Conservation (phyloP, 2,113 vertebrate genomes). For the Sander vitreus region DNA sequence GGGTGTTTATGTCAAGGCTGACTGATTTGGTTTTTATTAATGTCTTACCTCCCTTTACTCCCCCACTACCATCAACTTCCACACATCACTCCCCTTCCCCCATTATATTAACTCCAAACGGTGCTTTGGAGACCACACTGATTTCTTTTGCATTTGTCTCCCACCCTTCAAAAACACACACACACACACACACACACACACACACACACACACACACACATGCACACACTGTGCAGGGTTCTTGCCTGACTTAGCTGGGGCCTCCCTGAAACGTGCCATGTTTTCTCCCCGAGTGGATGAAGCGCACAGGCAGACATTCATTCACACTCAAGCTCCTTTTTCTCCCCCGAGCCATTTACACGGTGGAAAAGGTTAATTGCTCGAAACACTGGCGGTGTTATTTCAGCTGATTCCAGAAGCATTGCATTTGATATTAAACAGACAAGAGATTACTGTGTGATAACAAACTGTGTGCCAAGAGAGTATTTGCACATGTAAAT, state of each 20-base stretch:
- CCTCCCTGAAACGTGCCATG: slow-evolving; percentile 65
- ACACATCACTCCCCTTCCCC: slow-evolving; percentile 42
- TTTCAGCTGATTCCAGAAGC: slow-evolving; percentile 77
- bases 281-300: slow-evolving; percentile 57
- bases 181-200: slow-evolving; percentile 20
- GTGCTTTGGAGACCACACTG: slow-evolving; percentile 56
- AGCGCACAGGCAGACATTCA: slow-evolving; percentile 60
- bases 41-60: slow-evolving; percentile 64
- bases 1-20: slow-evolving; percentile 81
- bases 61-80: slow-evolving; percentile 42
- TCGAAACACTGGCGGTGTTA: slow-evolving; percentile 76
- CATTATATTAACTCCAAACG: slow-evolving; percentile 48
- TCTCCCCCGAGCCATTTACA: slow-evolving; percentile 66
- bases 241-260: slow-evolving; percentile 33
- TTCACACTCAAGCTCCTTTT: slow-evolving; percentile 51
- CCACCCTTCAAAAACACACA: slow-evolving; percentile 8
- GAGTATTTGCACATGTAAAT: slow-evolving; percentile 46
- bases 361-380: slow-evolving; percentile 81
- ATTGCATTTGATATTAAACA: slow-evolving; percentile 75
- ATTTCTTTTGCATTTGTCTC: slow-evolving; percentile 64
- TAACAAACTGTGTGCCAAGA: slow-evolving; percentile 57
- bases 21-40: slow-evolving; percentile 83
- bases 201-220: slow-evolving; percentile 17
- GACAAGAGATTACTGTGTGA: slow-evolving; percentile 61
- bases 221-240: slow-evolving; percentile 23